phyloP scores from a whole-genome alignment of 2,888 invertebrate species.

The Xanthorhoe designata region DNA sequence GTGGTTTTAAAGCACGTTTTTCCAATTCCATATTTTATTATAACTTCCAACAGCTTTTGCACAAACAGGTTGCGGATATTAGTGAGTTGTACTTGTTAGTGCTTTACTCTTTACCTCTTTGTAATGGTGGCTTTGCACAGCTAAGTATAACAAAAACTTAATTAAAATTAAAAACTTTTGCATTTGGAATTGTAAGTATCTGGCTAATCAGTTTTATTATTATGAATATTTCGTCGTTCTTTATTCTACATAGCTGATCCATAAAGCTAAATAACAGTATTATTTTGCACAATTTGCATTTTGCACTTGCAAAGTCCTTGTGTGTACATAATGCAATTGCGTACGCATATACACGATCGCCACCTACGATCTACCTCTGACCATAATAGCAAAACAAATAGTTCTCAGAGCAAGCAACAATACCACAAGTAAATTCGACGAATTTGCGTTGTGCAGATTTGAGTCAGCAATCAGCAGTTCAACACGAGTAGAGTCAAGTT shows the following conservation, averaged over 20 bases:
- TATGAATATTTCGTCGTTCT: too few species aligned
- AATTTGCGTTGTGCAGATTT: slow-evolving; percentile 33
- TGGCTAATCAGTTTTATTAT: too few species aligned
- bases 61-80: slow-evolving; percentile 27
- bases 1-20: slow-evolving; percentile 38
- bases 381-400: slow-evolving; percentile 20
- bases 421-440: slow-evolving; percentile 22
- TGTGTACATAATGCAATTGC: too few species aligned
- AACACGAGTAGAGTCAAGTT: slow-evolving; percentile 46
- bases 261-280: too few species aligned
- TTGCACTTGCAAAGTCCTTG: too few species aligned
- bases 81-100: slow-evolving; percentile 20
- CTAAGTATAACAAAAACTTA: slow-evolving; percentile 8
- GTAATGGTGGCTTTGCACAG: slow-evolving; percentile 17
- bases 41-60: slow-evolving; percentile 28
- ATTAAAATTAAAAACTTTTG: slow-evolving; percentile 23
- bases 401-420: slow-evolving; percentile 4
- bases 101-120: slow-evolving; percentile 5
- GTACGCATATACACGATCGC: not conserved
- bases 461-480: slow-evolving; percentile 49
- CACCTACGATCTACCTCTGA: not conserved
- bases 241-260: too few species aligned
- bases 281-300: not conserved
- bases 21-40: slow-evolving; percentile 38
- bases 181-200: slow-evolving; percentile 19